Evolutionary conservation across 2,888 invertebrate genomes (phyloP).

Genomic region (Rosalia funebris): DNA sequence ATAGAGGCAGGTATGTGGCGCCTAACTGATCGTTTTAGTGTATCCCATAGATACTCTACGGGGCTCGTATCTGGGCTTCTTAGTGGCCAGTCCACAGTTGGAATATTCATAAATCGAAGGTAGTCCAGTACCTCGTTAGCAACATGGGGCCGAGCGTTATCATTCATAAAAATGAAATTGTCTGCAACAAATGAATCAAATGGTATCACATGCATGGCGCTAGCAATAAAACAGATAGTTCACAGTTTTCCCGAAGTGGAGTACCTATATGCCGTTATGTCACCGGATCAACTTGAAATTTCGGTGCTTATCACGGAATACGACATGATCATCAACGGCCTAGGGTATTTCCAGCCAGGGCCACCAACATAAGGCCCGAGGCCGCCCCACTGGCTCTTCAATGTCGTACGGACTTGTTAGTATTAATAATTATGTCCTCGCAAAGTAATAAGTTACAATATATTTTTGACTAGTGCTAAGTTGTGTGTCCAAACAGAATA

Average conservation of each 20-base stretch:
- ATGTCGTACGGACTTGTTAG: conserved; percentile 38
- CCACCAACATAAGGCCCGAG: conserved; percentile 57
- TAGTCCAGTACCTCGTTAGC: no score
- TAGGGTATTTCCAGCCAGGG: conserved; percentile 87
- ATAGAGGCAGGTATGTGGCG: no score
- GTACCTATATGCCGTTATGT: conserved; percentile 90
- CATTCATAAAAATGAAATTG: no score
- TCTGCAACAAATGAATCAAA: no score
- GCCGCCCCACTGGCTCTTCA: conserved; percentile 2
- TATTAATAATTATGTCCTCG: conserved; percentile 49
- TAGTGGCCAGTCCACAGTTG: no score
- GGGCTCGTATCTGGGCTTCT: no score
- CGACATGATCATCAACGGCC: conserved; percentile 94
- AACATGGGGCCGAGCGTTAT: no score
- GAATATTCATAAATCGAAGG: no score
- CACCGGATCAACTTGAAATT: conserved; percentile 92
- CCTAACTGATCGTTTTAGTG: no score
- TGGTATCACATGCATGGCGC: conserved; percentile 98
- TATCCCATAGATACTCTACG: no score
- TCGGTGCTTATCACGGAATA: conserved; percentile 96
- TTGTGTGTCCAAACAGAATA: conserved; percentile 60
- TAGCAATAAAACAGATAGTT: conserved; percentile 94
- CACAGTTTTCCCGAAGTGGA: conserved; percentile 92
- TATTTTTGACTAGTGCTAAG: conserved; percentile 57
- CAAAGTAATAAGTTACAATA: conserved; percentile 63